phyloP scores from a whole-genome alignment of 2,113 vertebrate species.

The Lepus europaeus region DNA sequence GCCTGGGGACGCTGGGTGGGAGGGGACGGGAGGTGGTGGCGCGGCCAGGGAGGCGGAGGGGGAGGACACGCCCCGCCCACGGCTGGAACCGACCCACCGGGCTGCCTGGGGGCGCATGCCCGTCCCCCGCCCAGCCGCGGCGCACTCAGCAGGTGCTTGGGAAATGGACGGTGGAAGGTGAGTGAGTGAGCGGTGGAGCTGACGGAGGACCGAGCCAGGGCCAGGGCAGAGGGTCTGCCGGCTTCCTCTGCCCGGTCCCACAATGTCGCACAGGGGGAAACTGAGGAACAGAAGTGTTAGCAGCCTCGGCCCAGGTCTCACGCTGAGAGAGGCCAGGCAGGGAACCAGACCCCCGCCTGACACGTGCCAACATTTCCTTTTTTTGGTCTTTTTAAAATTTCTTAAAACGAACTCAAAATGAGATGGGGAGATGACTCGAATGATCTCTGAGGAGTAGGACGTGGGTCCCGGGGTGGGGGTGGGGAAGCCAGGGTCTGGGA shows the following conservation, averaged over 20 bases:
- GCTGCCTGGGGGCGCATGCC: background rate
- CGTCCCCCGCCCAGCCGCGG: background rate
- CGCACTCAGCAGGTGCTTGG: slow-evolving; percentile 11
- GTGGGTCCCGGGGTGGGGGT: accelerated
- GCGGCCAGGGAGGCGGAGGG: background rate
- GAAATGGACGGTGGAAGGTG: background rate
- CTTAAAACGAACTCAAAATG: slow-evolving; percentile 44
- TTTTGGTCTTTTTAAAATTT: slow-evolving; percentile 70
- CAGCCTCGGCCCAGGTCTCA: slow-evolving; percentile 21
- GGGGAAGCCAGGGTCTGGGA: background rate
- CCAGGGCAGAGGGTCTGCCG: no score
- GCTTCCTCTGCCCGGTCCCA: background rate
- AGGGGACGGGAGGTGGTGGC: slow-evolving; percentile 20
- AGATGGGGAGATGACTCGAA: slow-evolving; percentile 23
- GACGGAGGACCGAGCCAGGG: background rate
- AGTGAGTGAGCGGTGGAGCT: background rate
- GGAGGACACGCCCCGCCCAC: background rate
- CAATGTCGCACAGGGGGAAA: slow-evolving; percentile 22
- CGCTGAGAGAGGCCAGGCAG: slow-evolving; percentile 61
- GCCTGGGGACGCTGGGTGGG: background rate
- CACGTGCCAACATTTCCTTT: slow-evolving; percentile 57
- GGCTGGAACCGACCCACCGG: background rate
- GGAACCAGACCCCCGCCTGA: background rate
- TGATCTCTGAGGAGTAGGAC: background rate
- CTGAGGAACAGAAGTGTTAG: slow-evolving; percentile 56